These are phyloP conservation scores for Climacteris rufus DNA, from an alignment of 2,113 vertebrate genomes.

Conservation along the genomic window DNA sequence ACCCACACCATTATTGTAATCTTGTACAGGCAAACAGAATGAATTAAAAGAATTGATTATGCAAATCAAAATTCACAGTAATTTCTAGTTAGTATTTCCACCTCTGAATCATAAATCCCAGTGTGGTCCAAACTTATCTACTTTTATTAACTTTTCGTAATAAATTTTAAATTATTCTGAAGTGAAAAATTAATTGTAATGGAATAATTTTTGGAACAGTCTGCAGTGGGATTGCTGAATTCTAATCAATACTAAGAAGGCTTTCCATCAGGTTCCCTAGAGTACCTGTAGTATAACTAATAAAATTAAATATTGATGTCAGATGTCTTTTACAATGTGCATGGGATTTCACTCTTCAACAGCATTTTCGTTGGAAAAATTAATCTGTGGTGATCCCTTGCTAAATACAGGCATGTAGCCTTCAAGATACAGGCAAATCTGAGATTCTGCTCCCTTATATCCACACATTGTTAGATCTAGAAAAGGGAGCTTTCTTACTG, in stretches of 20 bases:
- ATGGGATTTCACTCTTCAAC: neutral
- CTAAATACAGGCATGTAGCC: neutral
- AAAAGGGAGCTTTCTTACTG: neutral
- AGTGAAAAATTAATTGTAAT: constrained; percentile 58
- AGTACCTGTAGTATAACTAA: constrained; percentile 65
- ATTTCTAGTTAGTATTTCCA: neutral
- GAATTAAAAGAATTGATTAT: neutral
- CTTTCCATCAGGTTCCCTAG: constrained; percentile 43
- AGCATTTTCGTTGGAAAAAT: constrained; percentile 24
- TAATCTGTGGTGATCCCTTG: neutral
- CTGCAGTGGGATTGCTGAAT: constrained; percentile 45
- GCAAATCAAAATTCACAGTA: neutral
- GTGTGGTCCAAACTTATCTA: neutral
- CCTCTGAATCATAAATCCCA: neutral
- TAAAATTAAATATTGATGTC: constrained; percentile 71
- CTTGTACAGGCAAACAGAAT: neutral
- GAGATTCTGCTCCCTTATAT: neutral
- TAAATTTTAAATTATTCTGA: constrained; percentile 50
- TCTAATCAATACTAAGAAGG: constrained; percentile 53
- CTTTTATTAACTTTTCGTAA: constrained; percentile 24
- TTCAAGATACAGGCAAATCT: neutral
- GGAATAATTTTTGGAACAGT: constrained; percentile 51
- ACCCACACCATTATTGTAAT: neutral
- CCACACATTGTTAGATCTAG: neutral
- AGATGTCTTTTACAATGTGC: constrained; percentile 50